These are phyloP conservation scores for Caenorhabditis sp. DNA, from an alignment of 2,888 invertebrate species.

Conservation along the genomic window DNA sequence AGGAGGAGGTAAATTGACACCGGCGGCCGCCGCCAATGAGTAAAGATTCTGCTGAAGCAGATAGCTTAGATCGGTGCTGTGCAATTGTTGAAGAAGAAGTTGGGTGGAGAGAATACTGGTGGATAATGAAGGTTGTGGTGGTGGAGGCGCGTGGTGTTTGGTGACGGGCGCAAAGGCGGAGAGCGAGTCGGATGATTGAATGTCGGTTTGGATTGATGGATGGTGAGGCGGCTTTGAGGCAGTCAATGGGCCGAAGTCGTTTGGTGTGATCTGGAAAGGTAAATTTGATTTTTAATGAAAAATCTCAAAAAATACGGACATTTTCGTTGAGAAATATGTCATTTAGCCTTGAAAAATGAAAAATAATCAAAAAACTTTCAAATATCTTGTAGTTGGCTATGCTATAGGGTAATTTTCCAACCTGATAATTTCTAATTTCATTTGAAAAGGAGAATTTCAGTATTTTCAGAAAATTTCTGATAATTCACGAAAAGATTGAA, in stretches of 20 bases:
- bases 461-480: too few relatives aligned
- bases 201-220: neutral
- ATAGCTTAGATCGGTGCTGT: conserved; percentile 25
- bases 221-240: conserved; percentile 42
- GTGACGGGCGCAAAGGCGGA: conserved; percentile 18
- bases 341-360: too few relatives aligned
- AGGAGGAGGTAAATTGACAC: too few relatives aligned
- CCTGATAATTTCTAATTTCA: too few relatives aligned
- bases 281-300: too few relatives aligned
- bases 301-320: too few relatives aligned
- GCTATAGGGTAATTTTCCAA: too few relatives aligned
- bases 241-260: conserved; percentile 38
- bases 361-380: too few relatives aligned
- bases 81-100: conserved; percentile 42
- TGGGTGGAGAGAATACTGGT: conserved; percentile 36
- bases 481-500: too few relatives aligned
- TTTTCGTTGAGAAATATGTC: too few relatives aligned
- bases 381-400: too few relatives aligned
- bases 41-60: conserved; percentile 30
- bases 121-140: conserved; percentile 16
- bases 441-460: too few relatives aligned
- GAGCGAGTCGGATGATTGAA: conserved; percentile 12
- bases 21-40: conserved; percentile 16
- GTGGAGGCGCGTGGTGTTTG: neutral
- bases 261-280: conserved; percentile 17